These are phyloP conservation scores for Sarcophaga peregrina DNA, from an alignment of 1,140 invertebrate genomes.

Conservation along the genomic window DNA sequence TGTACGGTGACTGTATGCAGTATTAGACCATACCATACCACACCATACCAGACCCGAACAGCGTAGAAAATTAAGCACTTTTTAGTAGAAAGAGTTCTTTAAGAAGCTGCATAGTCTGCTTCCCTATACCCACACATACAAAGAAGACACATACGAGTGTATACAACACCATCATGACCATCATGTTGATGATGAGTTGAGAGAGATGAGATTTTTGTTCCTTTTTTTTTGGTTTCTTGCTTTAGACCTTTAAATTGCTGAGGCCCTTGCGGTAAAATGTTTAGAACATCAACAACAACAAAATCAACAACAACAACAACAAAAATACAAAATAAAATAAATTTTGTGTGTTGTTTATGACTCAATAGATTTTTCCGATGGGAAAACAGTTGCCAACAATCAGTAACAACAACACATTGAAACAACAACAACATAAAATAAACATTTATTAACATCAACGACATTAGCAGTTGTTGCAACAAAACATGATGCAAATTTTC, in stretches of 20 bases:
- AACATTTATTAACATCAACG: background rate
- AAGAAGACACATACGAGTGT: too few relatives aligned
- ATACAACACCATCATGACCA: too few relatives aligned
- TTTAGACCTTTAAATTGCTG: background rate
- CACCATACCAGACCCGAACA: too few relatives aligned
- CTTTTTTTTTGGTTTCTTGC: background rate
- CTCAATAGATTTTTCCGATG: conserved; percentile 46
- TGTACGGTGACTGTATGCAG: background rate
- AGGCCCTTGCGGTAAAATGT: conserved; percentile 35
- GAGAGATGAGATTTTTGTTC: background rate
- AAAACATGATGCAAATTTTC: conserved; percentile 27
- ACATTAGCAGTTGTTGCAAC: background rate
- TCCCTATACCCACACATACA: too few relatives aligned
- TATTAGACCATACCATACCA: background rate
- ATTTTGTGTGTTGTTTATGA: conserved; percentile 43
- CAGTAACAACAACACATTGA: conserved; percentile 34
- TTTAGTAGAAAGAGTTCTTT: conserved; percentile 22
- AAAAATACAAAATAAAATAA: conserved; percentile 11
- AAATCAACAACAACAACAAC: conserved; percentile 20
- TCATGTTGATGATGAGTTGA: too few relatives aligned
- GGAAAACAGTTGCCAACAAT: conserved; percentile 43
- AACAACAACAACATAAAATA: conserved; percentile 33
- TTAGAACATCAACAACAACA: conserved; percentile 7
- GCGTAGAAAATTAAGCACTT: conserved; percentile 30
- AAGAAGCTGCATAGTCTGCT: too few relatives aligned